A percentile compares a stretch with the other conserved stretches of the same genome.
These are phyloP conservation scores for Neoitamus cyanurus DNA, from an alignment of 2,888 invertebrate species.

Conservation along the genomic window DNA sequence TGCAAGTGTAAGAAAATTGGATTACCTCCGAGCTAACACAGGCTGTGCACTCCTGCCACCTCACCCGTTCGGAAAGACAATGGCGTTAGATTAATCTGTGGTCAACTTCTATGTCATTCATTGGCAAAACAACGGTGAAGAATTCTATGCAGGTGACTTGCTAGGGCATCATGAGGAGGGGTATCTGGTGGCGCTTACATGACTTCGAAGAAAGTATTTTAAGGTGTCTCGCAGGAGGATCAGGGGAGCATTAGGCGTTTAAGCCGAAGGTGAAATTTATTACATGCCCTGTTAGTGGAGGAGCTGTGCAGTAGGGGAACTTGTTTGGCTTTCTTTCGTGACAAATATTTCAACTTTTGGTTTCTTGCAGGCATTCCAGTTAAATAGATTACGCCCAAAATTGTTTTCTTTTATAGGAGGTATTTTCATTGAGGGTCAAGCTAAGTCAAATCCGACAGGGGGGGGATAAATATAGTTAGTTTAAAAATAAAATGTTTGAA, in stretches of 20 bases:
- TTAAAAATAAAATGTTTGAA: too few species aligned
- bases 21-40: not conserved
- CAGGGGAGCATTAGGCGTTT: not conserved
- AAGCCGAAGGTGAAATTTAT: not conserved
- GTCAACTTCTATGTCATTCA: slow-evolving; percentile 8
- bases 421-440: not conserved
- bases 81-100: slow-evolving; percentile 4
- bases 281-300: not conserved
- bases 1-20: slow-evolving; percentile 32
- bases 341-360: not conserved
- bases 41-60: not conserved
- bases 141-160: not conserved
- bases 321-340: not conserved
- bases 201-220: not conserved
- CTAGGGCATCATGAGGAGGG: not conserved
- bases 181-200: not conserved
- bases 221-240: not conserved
- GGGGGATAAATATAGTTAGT: too few species aligned
- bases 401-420: not conserved
- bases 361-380: not conserved
- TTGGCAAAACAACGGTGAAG: not conserved
- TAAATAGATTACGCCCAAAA: not conserved
- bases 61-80: not conserved
- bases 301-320: not conserved
- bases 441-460: too few species aligned